Conservation (phyloP, 2,888 invertebrate genomes). For the Craniophora ligustri region DNA sequence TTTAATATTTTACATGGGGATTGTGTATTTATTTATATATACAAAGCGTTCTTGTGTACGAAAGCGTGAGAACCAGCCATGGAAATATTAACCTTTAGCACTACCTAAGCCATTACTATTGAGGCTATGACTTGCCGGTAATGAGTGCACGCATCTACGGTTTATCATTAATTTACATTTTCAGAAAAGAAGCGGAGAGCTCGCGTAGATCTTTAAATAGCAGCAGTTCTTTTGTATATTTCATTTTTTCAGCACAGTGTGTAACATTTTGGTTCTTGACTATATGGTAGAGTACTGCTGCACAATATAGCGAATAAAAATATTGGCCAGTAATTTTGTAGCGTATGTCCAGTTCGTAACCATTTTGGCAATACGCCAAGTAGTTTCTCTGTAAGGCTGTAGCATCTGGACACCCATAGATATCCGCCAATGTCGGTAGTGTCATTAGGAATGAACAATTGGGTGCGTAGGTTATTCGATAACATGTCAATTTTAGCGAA, state of each 20-base stretch:
- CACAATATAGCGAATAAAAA: conserved; percentile 55
- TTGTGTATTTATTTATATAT: not conserved
- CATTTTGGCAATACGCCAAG: conserved; percentile 67
- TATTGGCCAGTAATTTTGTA: conserved; percentile 57
- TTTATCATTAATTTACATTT: too few relatives aligned
- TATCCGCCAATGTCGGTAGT: conserved; percentile 25
- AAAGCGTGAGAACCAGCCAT: too few relatives aligned
- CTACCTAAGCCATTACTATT: not conserved
- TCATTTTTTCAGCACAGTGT: not conserved
- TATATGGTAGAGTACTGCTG: conserved; percentile 7
- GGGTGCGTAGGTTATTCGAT: not conserved
- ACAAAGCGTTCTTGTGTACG: not conserved
- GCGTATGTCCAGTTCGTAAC: conserved; percentile 47
- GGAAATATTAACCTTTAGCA: too few relatives aligned
- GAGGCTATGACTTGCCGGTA: too few relatives aligned
- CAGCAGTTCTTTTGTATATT: not conserved
- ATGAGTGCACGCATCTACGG: too few relatives aligned
- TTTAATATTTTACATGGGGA: not conserved
- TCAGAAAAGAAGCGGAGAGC: too few relatives aligned
- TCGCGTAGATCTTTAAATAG: not conserved
- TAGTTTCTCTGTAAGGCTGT: conserved; percentile 56
- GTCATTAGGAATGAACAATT: conserved; percentile 33
- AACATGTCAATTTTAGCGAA: too few relatives aligned
- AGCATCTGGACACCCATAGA: conserved; percentile 56
- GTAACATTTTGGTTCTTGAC: not conserved